Percentiles rank a stretch among this genome's conserved stretches.
Conservation (phyloP, 2,888 invertebrate species). For the Unio pictorum region DNA sequence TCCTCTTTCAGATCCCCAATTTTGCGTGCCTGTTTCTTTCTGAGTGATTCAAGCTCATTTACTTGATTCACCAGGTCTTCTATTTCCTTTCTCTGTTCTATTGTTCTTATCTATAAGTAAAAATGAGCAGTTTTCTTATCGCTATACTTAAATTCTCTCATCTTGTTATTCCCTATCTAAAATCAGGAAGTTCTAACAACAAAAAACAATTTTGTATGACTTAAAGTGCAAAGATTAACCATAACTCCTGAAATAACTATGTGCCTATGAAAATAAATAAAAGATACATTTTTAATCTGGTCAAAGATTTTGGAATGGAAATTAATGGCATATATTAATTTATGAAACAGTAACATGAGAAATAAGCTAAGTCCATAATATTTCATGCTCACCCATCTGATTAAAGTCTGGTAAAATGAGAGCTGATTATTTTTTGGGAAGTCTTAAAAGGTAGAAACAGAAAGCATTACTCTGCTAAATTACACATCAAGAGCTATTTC, state of each 20-base stretch:
- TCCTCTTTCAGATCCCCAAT: conserved; percentile 63
- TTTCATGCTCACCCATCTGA: background rate
- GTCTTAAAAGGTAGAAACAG: too few species aligned
- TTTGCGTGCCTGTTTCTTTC: conserved; percentile 68
- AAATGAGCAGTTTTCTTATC: background rate
- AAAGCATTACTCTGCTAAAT: too few species aligned
- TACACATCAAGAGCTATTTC: too few species aligned
- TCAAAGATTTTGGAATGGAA: background rate
- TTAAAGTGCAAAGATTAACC: too few species aligned
- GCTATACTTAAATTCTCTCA: background rate
- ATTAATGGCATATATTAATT: background rate
- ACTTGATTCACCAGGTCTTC: conserved; percentile 63
- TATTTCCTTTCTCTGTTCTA: conserved; percentile 67
- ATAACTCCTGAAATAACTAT: too few species aligned
- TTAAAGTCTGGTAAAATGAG: background rate
- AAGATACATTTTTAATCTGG: too few species aligned
- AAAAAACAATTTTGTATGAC: too few species aligned
- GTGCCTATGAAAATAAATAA: too few species aligned
- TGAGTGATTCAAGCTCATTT: conserved; percentile 67
- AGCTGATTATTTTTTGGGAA: conserved; percentile 1
- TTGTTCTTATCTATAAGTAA: conserved; percentile 49
- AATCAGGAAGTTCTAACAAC: too few species aligned
- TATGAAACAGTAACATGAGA: background rate
- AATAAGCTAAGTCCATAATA: background rate
- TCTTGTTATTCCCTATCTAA: too few species aligned